A percentile compares a stretch with the other conserved stretches of the same genome.
These are phyloP conservation scores for Portunus trituberculatus DNA, from an alignment of 1,140 invertebrate species.

Conservation along the genomic window DNA sequence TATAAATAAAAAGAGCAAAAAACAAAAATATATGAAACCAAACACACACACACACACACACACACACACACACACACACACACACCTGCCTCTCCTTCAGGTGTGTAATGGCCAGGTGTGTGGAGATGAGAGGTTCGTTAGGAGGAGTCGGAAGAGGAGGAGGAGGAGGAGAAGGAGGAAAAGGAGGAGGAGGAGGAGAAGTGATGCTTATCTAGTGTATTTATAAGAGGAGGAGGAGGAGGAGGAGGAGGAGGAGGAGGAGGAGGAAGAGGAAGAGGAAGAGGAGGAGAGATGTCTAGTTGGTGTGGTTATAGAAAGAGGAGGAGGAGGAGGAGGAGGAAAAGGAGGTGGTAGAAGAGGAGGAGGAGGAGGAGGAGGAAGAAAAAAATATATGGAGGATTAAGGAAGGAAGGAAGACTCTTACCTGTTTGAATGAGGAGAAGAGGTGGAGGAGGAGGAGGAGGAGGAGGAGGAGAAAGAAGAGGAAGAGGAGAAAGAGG, in stretches of 20 bases:
- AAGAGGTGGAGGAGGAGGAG: background rate
- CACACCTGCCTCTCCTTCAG: too few relatives aligned
- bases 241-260: background rate
- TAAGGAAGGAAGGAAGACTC: background rate
- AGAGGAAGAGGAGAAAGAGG: background rate
- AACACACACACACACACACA: constrained; percentile 2
- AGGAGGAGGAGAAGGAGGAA: too few relatives aligned
- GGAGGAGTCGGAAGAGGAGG: too few relatives aligned
- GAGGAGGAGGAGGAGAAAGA: background rate
- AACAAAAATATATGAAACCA: background rate
- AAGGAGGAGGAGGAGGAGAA: too few relatives aligned
- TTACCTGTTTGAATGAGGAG: background rate
- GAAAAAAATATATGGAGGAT: background rate
- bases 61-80: background rate
- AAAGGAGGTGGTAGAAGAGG: background rate
- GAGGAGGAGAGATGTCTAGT: background rate
- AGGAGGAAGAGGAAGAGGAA: background rate
- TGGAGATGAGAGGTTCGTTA: too few relatives aligned
- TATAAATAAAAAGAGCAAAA: background rate
- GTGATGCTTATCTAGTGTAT: too few relatives aligned
- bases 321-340: background rate
- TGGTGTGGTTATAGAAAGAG: background rate
- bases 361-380: background rate
- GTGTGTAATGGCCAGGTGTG: too few relatives aligned
- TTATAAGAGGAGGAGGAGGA: background rate